A percentile compares a stretch with the other conserved stretches of the same genome.
Conservation (phyloP, 2,888 invertebrate genomes). For the Catocala sponsa region DNA sequence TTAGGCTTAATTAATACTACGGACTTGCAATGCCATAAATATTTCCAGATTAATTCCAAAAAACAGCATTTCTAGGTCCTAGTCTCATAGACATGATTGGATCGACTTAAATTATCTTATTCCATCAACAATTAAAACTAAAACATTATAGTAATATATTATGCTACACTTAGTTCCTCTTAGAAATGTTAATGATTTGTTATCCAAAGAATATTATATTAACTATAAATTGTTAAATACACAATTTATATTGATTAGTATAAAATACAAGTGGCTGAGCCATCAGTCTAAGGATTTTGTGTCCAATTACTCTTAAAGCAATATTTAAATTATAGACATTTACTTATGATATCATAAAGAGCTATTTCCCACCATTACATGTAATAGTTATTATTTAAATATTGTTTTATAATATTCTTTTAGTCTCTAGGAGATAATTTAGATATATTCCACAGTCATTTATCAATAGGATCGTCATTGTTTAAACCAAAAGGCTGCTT, state of each 20-base stretch:
- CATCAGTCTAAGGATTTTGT: constrained; percentile 63
- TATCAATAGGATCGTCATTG: constrained; percentile 75
- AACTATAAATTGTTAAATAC: constrained; percentile 76
- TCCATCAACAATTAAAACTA: constrained; percentile 56
- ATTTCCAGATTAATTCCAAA: constrained; percentile 77
- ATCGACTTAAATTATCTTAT: constrained; percentile 53
- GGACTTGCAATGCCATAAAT: constrained; percentile 80
- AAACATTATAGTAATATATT: constrained; percentile 60
- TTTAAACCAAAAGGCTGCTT: constrained; percentile 87
- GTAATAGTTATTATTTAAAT: constrained; percentile 82
- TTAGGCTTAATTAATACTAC: constrained; percentile 78
- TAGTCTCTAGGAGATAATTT: constrained; percentile 77
- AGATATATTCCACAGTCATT: constrained; percentile 87
- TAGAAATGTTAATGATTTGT: constrained; percentile 84
- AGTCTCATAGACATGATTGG: constrained; percentile 57
- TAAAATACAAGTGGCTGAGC: constrained; percentile 67
- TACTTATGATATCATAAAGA: constrained; percentile 71
- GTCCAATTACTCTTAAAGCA: constrained; percentile 77
- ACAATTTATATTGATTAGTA: constrained; percentile 76
- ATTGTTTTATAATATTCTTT: constrained; percentile 80
- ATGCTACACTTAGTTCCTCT: constrained; percentile 84
- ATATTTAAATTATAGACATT: constrained; percentile 81
- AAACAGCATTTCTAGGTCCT: constrained; percentile 80
- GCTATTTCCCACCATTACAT: constrained; percentile 83
- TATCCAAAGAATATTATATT: constrained; percentile 87